Evolutionary conservation across 2,888 invertebrate species (phyloP).

Genomic region (Cremastinae sp.): DNA sequence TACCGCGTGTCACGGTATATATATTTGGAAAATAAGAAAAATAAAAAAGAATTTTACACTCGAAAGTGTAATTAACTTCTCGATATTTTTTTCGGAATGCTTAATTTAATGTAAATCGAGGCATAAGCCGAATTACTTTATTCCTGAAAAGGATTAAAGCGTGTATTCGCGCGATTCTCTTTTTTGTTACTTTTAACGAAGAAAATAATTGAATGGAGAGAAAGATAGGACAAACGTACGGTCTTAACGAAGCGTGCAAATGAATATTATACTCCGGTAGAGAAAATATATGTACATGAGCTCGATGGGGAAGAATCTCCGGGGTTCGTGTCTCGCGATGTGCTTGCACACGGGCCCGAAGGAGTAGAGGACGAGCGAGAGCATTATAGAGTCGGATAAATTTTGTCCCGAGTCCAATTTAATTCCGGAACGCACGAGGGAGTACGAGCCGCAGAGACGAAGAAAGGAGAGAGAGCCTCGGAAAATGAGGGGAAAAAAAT

Average conservation of each 20-base stretch:
- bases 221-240: slow-evolving; percentile 9
- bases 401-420: slow-evolving; percentile 61
- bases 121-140: slow-evolving; percentile 20
- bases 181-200: slow-evolving; percentile 20
- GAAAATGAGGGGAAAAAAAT: slow-evolving; percentile 34
- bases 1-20: neutral
- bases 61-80: no score
- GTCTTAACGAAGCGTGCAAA: slow-evolving; percentile 58
- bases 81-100: neutral
- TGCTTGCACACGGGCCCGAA: slow-evolving; percentile 10
- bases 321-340: slow-evolving; percentile 38
- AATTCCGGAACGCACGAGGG: slow-evolving; percentile 53
- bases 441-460: slow-evolving; percentile 20
- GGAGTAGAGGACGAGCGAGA: slow-evolving; percentile 30
- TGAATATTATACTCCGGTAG: slow-evolving; percentile 55
- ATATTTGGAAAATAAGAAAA: neutral
- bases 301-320: slow-evolving; percentile 48
- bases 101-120: slow-evolving; percentile 11
- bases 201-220: slow-evolving; percentile 32
- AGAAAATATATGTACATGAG: slow-evolving; percentile 35
- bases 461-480: slow-evolving; percentile 9
- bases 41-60: neutral
- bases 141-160: slow-evolving; percentile 7
- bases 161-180: neutral
- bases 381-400: slow-evolving; percentile 62